Evolutionary conservation across 1,140 invertebrate genomes (phyloP).

Genomic region (Drosophila bifasciata): DNA sequence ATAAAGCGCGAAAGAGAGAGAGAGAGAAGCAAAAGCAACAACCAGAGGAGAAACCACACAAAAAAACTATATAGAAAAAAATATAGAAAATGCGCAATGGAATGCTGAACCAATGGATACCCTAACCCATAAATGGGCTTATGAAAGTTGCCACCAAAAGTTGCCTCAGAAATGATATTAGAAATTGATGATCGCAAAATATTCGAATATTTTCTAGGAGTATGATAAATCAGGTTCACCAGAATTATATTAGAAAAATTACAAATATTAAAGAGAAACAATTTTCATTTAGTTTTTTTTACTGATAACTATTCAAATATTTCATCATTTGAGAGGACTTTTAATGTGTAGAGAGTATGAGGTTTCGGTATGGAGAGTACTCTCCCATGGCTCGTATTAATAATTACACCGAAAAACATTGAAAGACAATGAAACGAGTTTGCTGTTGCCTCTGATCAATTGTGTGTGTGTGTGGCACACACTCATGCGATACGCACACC

Average conservation of each 20-base stretch:
- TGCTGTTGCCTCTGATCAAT: slow-evolving; percentile 58
- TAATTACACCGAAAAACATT: slow-evolving; percentile 74
- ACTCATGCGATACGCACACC: slow-evolving; percentile 55
- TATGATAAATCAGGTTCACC: too few relatives aligned
- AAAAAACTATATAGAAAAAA: slow-evolving; percentile 9
- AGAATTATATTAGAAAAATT: too few relatives aligned
- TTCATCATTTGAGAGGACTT: too few relatives aligned
- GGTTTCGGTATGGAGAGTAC: background rate
- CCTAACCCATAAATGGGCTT: slow-evolving; percentile 27
- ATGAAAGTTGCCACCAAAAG: slow-evolving; percentile 17
- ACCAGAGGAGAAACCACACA: slow-evolving; percentile 60
- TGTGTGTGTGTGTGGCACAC: slow-evolving; percentile 21
- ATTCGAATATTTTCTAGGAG: background rate
- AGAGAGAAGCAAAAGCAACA: slow-evolving; percentile 48
- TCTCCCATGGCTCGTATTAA: slow-evolving; percentile 39
- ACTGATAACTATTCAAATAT: too few relatives aligned
- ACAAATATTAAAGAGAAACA: too few relatives aligned
- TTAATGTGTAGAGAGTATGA: slow-evolving; percentile 20
- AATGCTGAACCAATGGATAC: slow-evolving; percentile 40
- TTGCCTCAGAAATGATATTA: too few relatives aligned
- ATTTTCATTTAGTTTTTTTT: too few relatives aligned
- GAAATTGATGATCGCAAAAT: too few relatives aligned
- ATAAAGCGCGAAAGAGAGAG: slow-evolving; percentile 55
- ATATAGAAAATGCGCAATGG: background rate
- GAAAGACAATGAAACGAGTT: slow-evolving; percentile 78